A percentile compares a stretch with the other conserved stretches of the same genome.
phyloP scores from a whole-genome alignment of 2,797 vertebrate genomes.

The Scarus forsteni region DNA sequence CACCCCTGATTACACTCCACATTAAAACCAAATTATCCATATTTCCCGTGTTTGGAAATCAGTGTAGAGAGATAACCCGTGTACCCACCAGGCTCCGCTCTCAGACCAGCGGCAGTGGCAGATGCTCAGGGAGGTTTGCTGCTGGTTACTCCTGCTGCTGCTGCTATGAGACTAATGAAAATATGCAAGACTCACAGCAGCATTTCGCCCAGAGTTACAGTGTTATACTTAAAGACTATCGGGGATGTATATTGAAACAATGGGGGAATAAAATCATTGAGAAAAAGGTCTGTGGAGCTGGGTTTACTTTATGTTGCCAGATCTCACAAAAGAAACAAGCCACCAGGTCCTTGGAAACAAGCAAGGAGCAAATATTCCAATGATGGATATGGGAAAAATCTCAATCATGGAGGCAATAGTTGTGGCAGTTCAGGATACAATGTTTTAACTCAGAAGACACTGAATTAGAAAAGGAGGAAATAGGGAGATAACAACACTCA shows the following conservation, averaged over 20 bases:
- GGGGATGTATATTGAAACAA: slow-evolving; percentile 38
- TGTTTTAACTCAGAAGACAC: no score
- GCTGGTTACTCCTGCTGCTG: slow-evolving; percentile 49
- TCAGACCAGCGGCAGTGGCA: slow-evolving; percentile 56
- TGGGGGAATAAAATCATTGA: neutral
- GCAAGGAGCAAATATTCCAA: no score
- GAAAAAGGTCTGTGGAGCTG: slow-evolving; percentile 9
- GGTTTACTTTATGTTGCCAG: neutral
- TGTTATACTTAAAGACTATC: slow-evolving; percentile 28
- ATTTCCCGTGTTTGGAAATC: slow-evolving; percentile 54
- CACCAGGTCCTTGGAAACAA: no score
- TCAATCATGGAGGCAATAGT: no score
- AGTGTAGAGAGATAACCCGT: slow-evolving; percentile 55
- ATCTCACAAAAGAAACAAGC: no score
- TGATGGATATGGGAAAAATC: no score
- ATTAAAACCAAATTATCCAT: slow-evolving; percentile 55
- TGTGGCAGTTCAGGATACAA: no score
- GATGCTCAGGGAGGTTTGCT: slow-evolving; percentile 55
- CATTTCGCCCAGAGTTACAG: slow-evolving; percentile 27
- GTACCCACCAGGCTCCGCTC: slow-evolving; percentile 52
- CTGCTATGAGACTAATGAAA: slow-evolving; percentile 63
- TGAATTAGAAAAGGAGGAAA: no score
- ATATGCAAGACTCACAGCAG: slow-evolving; percentile 34
- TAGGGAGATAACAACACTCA: no score
- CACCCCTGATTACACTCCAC: slow-evolving; percentile 40